Base-by-base conservation (phyloP, 2,113 vertebrate genomes). In the Neogobius melanostomus region DNA sequence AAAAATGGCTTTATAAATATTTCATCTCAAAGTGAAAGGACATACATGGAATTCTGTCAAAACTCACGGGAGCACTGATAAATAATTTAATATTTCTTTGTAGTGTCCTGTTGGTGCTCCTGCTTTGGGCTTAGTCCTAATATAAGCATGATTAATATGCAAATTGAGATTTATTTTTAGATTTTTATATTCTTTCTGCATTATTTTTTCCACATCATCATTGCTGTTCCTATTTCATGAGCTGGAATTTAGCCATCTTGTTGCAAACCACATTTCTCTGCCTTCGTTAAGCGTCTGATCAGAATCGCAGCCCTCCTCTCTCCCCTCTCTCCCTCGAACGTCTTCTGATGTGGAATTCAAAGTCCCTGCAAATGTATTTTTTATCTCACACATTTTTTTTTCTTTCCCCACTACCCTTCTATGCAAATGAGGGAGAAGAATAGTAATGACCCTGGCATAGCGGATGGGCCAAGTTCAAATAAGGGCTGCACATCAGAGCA, bases 381-480 rank as follows among this genome's bases (percentile, higher is more conserved):
- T 96, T 93, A 96, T 96, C 94, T 94, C 83, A 42, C 93, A 80
- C 80, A 85, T 90, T 95, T 95, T 91, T 59, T 14, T 91, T 94
- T 86, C 79, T 42, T 66, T 28, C 72, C 74, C 80, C 76, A 65
- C 77, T 52, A 90, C 91, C 90, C 93, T 87, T 90, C 94, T 82
- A 94, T 95, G 93, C 94, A 96, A 94, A 97, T 94, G 92, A 93
- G 80, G 94, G 91, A 93, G 94, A 94, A 90, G 96, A 96, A 96
- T 96, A 91, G 91, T 95, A 95, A 97, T 93, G 95, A 95, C 93
- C 89, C 82, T 57, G 75, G 94, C 94, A 95, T 90, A 94, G 91
- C 94, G 88, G 91, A 87, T 91, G 93, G 94, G 93, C 95, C 93
- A 94, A 95, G 95, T 98, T 98, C 95, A 97, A 89, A 98, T 94